phyloP scores from a whole-genome alignment of 2,888 invertebrate species.

The Perizoma affinitatum region DNA sequence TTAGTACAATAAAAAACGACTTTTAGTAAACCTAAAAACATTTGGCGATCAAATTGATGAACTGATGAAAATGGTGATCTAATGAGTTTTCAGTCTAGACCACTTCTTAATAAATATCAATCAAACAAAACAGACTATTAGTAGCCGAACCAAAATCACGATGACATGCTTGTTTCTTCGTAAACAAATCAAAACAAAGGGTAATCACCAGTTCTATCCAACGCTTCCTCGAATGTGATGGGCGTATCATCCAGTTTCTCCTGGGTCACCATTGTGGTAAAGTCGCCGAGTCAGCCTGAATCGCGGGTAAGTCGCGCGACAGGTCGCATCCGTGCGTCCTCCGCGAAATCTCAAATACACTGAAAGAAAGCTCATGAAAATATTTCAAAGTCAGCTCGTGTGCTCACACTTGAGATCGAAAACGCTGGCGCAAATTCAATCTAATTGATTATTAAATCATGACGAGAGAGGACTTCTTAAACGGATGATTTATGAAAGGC shows the following conservation, averaged over 20 bases:
- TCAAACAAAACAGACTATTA: too few species aligned
- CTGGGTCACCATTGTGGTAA: constrained; percentile 24
- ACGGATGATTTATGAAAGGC: too few species aligned
- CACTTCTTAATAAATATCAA: too few species aligned
- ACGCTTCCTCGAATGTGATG: constrained; percentile 65
- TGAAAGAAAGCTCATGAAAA: constrained; percentile 60
- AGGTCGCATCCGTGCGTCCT: constrained; percentile 39
- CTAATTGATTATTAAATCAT: too few species aligned
- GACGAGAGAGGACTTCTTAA: too few species aligned
- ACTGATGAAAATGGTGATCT: too few species aligned
- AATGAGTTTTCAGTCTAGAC: too few species aligned
- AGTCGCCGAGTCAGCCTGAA: constrained; percentile 3
- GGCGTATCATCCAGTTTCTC: constrained; percentile 37
- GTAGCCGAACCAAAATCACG: not conserved
- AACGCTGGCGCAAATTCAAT: constrained; percentile 4
- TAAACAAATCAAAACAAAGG: constrained; percentile 25
- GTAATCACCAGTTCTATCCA: constrained; percentile 64
- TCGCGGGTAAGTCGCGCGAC: constrained; percentile 14
- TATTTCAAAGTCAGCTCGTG: constrained; percentile 59
- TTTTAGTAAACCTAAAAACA: too few species aligned
- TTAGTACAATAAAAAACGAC: too few species aligned
- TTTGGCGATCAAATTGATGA: too few species aligned
- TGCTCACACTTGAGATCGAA: constrained; percentile 43
- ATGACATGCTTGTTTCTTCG: constrained; percentile 17
- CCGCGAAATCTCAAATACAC: constrained; percentile 45